Base-by-base conservation (phyloP, 2,888 invertebrate species). In the Clunio marinus region DNA sequence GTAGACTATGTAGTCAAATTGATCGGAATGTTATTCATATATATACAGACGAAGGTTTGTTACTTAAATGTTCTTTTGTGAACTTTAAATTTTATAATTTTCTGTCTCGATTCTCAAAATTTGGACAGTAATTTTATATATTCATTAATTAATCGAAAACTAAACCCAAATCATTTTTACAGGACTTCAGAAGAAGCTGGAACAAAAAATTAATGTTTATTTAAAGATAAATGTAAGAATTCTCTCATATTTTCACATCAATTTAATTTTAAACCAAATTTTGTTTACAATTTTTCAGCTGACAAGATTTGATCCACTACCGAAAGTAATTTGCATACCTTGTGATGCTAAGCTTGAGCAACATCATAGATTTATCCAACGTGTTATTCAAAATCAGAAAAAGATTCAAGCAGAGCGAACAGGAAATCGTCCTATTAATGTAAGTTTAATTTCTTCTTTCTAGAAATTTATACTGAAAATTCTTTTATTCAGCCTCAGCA, bases 181-280 rank as follows among this genome's bases (percentile, higher is more conserved):
- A 51, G 58, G 58, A 32, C 5, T 66, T 13, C 55, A 51, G 13
- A 66, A 66, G 22, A 66, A 66, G 15, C 35, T 66, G n/a, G 66
- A 66, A 28, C 55, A 66, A 22, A 66, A 66, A 24, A 66, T 66
- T 22, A 66, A 66, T 55, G 66, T 66, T n/a, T 66, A 66, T 24
- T 24, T 66, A 13, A 51, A 66, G 20, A 66, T 66, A 27, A 66
- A 66, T 45, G 65, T 65, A 46, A 65, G 65, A 15, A 32, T 8
- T 15, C 4, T 32, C 20, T 32, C 10, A 5, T 10, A 32, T 32
- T 32, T 5, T 8, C 5, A 32, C 32, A 32, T 32, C 32, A 4
- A 32, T 4, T 7, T 4, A 32, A 32, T 32, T 8, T 15, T n/a
- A 20, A 7, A 27, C 8, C 25, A 57, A 59, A 24, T 32, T 35